phyloP scores from a whole-genome alignment of 2,888 invertebrate species.

The Nasonia oneida region DNA sequence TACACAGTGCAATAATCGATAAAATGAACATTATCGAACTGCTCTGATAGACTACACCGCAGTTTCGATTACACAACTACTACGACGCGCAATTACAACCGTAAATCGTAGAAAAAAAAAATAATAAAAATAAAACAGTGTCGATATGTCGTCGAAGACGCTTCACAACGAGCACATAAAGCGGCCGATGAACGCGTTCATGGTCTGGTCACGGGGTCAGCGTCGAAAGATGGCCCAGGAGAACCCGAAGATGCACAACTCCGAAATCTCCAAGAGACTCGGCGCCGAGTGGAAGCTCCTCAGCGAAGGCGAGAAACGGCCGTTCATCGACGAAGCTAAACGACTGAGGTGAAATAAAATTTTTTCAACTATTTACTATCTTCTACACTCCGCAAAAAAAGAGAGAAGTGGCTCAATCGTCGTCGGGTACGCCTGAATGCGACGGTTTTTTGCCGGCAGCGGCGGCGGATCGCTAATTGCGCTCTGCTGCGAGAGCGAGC shows the following conservation, averaged over 20 bases:
- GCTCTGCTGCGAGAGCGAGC: slow-evolving; percentile 67
- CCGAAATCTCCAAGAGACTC: slow-evolving; percentile 92
- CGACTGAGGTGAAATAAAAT: slow-evolving; percentile 85
- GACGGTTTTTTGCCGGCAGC: slow-evolving; percentile 61
- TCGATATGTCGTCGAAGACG: slow-evolving; percentile 74
- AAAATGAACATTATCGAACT: slow-evolving; percentile 9
- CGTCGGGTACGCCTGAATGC: slow-evolving; percentile 18
- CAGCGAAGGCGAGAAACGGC: slow-evolving; percentile 91
- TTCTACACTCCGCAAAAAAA: neutral
- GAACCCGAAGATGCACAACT: slow-evolving; percentile 96
- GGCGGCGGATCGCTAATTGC: slow-evolving; percentile 68
- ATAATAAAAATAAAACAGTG: neutral
- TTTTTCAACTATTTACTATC: neutral
- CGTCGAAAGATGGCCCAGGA: slow-evolving; percentile 95
- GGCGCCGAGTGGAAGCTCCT: slow-evolving; percentile 94
- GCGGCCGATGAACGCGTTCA: slow-evolving; percentile 96
- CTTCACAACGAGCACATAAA: slow-evolving; percentile 90
- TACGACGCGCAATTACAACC: neutral
- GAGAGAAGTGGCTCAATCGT: slow-evolving; percentile 54
- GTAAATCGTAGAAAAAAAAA: neutral
- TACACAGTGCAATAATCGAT: slow-evolving; percentile 30
- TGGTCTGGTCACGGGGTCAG: slow-evolving; percentile 96
- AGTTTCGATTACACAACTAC: slow-evolving; percentile 8
- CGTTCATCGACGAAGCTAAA: slow-evolving; percentile 95
- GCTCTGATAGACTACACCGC: neutral